Base-by-base conservation (phyloP, 2,888 invertebrate species). In the Teleiodes luculella region DNA sequence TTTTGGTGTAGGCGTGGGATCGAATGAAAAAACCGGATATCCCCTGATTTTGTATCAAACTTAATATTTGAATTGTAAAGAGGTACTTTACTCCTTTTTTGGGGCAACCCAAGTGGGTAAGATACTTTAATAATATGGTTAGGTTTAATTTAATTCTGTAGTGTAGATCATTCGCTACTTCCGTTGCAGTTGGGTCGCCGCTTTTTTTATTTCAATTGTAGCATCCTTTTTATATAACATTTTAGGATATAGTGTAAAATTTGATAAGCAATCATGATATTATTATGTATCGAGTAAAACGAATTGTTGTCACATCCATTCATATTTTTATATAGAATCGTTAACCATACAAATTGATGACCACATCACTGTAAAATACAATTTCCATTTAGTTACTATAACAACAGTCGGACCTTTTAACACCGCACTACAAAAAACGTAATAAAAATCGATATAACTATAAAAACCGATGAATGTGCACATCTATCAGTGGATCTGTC, bases 11-110 rank as follows among this genome's bases (percentile, higher is more conserved):
- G 82, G 83, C 83, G 86, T 86, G 84, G 79, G 85, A 70, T 74
- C 70, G 64, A 63, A 63, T 70, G 64, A 74, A 74, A 74, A 74
- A 70, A 76, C 81, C 84, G 86, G 86, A 87, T 83, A 83, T 86
- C 86, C 86, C 74, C 66, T 68, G 66, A 43, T 74, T 78, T 74
- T 76, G 75, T 77, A 74, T 77, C 74, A 74, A 70, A 45, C 33
- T 53, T 53, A 33, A 28, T 45, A 52, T 49, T 49, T 43, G 35
- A 54, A 45, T 41, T 8, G 43, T 51, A 39, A 50, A 53, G 43
- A 33, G 47, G 20, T 28, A 11, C 31, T 47, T 51, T 50, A 49
- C 43, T 49, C 41, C 50, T 53, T 41, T n/a, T 49, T 54, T 51
- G 14, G 16, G 16, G 6, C 4, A 36, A 11, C 48, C 52, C 47